phyloP scores from a whole-genome alignment of 2,113 vertebrate genomes.

The Hucho hucho region DNA sequence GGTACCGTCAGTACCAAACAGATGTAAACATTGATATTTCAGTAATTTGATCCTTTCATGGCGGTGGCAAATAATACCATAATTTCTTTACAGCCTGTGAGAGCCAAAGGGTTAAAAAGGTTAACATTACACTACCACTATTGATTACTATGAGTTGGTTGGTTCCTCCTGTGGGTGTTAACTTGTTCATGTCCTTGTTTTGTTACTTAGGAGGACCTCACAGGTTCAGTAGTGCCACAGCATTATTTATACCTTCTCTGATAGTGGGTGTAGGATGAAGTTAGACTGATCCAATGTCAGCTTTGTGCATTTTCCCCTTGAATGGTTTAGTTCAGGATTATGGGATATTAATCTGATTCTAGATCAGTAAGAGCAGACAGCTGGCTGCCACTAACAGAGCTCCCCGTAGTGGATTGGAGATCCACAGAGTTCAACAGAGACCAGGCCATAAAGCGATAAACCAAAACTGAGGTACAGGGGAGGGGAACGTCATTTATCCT shows the following conservation, averaged over 20 bases:
- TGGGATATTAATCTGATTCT: not conserved
- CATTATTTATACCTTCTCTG: not conserved
- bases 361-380: slow-evolving; percentile 19
- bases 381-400: slow-evolving; percentile 50
- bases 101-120: slow-evolving; percentile 9
- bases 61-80: not conserved
- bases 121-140: not conserved
- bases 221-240: slow-evolving; percentile 18
- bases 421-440: slow-evolving; percentile 62
- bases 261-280: not conserved
- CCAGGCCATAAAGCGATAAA: slow-evolving; percentile 63
- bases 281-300: not conserved
- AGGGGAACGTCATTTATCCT: slow-evolving; percentile 52
- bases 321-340: too few species aligned
- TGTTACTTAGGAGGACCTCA: slow-evolving; percentile 15
- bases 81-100: slow-evolving; percentile 33
- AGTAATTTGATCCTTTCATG: not conserved
- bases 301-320: too few species aligned
- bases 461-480: slow-evolving; percentile 37
- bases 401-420: slow-evolving; percentile 69
- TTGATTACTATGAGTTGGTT: not conserved
- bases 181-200: not conserved
- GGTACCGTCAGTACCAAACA: not conserved
- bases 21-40: not conserved
- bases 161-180: not conserved